phyloP scores from a whole-genome alignment of 2,888 invertebrate species.

The Heliconius hortense region DNA sequence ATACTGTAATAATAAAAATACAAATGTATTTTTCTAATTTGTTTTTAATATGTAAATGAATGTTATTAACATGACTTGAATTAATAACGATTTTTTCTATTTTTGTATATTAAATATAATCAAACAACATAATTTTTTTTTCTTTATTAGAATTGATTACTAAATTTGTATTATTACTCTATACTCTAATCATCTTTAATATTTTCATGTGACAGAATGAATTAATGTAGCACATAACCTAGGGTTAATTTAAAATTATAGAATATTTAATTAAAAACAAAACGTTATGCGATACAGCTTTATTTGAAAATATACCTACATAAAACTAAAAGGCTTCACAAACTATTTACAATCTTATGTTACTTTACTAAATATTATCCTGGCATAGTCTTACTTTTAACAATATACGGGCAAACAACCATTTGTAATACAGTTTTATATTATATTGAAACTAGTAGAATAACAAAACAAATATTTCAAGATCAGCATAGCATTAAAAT shows the following conservation, averaged over 20 bases:
- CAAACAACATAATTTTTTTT: background rate
- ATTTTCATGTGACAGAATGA: background rate
- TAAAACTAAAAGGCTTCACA: background rate
- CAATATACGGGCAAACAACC: background rate
- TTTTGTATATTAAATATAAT: constrained; percentile 3
- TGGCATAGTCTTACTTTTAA: background rate
- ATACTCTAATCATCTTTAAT: background rate
- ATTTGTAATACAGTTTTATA: background rate
- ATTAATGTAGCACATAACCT: background rate
- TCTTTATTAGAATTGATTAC: background rate
- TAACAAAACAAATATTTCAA: background rate
- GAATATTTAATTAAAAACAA: background rate
- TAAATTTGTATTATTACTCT: background rate
- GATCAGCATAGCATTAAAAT: background rate
- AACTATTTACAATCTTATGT: background rate
- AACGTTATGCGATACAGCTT: background rate
- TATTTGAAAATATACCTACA: background rate
- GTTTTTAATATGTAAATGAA: background rate
- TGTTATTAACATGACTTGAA: background rate
- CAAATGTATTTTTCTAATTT: background rate
- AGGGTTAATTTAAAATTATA: background rate
- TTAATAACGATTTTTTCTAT: background rate
- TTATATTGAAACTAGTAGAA: background rate
- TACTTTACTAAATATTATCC: background rate
- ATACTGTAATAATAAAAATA: background rate